A percentile compares a stretch with the other conserved stretches of the same genome.
Conservation (phyloP, 2,113 vertebrate species). For the Rhea pennata region DNA sequence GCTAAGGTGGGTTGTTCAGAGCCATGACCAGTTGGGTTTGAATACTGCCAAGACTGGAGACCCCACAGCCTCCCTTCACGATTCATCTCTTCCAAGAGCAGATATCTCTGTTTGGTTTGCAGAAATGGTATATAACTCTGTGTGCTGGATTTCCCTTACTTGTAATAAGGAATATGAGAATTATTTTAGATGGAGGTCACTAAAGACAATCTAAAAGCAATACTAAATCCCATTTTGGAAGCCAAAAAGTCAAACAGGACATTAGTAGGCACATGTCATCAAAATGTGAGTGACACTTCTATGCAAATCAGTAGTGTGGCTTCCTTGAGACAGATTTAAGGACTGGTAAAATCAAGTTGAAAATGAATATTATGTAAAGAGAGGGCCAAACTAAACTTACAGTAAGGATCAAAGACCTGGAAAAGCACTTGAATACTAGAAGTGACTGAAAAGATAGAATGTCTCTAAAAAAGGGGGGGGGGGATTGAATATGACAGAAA, state of each 20-base stretch:
- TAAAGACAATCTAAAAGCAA: background rate
- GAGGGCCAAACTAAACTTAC: background rate
- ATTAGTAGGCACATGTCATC: background rate
- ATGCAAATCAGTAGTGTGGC: background rate
- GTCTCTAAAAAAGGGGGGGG: background rate
- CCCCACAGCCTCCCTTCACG: background rate
- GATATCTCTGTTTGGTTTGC: background rate
- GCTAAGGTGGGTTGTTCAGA: background rate
- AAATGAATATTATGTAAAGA: background rate
- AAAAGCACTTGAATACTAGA: background rate
- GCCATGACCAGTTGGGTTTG: rapidly evolving
- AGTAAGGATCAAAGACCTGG: background rate
- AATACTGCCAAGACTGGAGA: background rate
- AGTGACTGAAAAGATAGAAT: background rate
- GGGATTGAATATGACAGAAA: background rate
- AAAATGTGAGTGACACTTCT: background rate
- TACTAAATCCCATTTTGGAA: background rate
- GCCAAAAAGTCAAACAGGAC: background rate
- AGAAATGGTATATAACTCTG: background rate
- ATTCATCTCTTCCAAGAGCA: background rate
- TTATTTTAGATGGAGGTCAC: background rate
- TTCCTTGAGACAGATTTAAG: background rate
- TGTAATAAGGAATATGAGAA: background rate
- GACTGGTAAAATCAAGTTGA: background rate
- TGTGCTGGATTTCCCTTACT: background rate